Base-by-base conservation (phyloP, 2,113 vertebrate species). In the Gavia stellata region DNA sequence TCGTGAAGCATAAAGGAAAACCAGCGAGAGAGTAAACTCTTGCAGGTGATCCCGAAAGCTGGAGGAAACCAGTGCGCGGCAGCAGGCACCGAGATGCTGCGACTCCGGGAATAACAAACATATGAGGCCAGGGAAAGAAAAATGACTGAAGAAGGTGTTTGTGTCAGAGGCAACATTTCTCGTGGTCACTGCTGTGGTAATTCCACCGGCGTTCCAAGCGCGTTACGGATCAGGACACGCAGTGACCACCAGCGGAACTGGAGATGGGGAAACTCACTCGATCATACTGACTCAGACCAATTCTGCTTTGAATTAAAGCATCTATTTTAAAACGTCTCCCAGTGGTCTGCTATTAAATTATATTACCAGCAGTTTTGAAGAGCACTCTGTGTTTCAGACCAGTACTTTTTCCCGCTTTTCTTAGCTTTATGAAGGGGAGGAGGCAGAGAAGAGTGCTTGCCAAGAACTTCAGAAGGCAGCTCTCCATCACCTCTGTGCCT, bases 251-350 rank as follows among this genome's bases (percentile, higher is more conserved):
- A 36, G 73, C 89, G 26, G 50, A 33, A 49, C 24, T 15, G 55
- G 81, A 50, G 71, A n/a, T 1, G 3, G 71, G 65, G 59, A 34
- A 81, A n/a, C 70, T 63, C 67, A 34, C 55, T 44, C 23, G 2
- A 44, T 42, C 50, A 33, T 31, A 7, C 52, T 82, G 88, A 86
- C 55, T 92, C 91, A 95, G 80, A 80, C 17, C 2, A 1, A 74
- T 40, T 42, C 94, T 95, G 92, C 91, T 96, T 88, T 82, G 80
- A 94, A 95, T 96, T 95, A 91, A 94, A 92, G 74, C 33, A 45
- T 82, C 91, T 96, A 90, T 94, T 96, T 97, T 58, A 93, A 86
- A 83, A 68, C 88, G 31, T 1, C 47, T 82, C 92, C 90, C 88
- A 56, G 7, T 5, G 63, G 53, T 25, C 67, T 77, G 82, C 86